Percentiles rank a stretch among this genome's conserved stretches.
These are phyloP conservation scores for Mya arenaria DNA, from an alignment of 1,140 invertebrate genomes.

Conservation along the genomic window DNA sequence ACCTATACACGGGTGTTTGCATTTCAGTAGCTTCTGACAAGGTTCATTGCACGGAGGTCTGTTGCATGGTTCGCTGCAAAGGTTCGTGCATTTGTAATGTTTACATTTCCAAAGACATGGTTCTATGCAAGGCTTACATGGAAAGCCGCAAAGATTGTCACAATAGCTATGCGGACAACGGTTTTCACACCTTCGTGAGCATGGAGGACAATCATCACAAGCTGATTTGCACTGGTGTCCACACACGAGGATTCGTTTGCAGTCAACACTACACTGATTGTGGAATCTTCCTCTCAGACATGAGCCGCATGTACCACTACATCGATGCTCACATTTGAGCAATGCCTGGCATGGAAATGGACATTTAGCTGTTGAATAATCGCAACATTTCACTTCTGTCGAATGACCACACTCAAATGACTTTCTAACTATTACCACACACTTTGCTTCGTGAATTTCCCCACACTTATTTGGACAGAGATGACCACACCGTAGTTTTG, in stretches of 20 bases:
- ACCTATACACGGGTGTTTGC: slow-evolving; percentile 85
- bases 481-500: slow-evolving; percentile 11
- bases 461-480: slow-evolving; percentile 32
- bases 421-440: slow-evolving; percentile 50
- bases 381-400: slow-evolving; percentile 65
- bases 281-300: slow-evolving; percentile 86
- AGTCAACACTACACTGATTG: slow-evolving; percentile 72
- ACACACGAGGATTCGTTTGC: slow-evolving; percentile 76
- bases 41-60: slow-evolving; percentile 81
- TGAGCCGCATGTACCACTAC: slow-evolving; percentile 67
- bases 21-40: slow-evolving; percentile 76
- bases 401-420: slow-evolving; percentile 76
- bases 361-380: slow-evolving; percentile 61
- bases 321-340: slow-evolving; percentile 69
- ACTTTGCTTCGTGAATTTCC: slow-evolving; percentile 82
- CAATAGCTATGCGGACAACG: slow-evolving; percentile 84
- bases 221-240: slow-evolving; percentile 75
- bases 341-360: slow-evolving; percentile 55
- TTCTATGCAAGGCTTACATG: slow-evolving; percentile 77
- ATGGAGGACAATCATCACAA: slow-evolving; percentile 84
- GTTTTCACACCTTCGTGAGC: slow-evolving; percentile 83
- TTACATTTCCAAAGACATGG: slow-evolving; percentile 79
- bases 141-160: slow-evolving; percentile 74
- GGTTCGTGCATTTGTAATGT: slow-evolving; percentile 83
- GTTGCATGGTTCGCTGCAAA: slow-evolving; percentile 84